Percentiles rank a stretch among this genome's conserved stretches.
Conservation (phyloP, 2,113 vertebrate genomes). For the Chloropsis hardwickii region DNA sequence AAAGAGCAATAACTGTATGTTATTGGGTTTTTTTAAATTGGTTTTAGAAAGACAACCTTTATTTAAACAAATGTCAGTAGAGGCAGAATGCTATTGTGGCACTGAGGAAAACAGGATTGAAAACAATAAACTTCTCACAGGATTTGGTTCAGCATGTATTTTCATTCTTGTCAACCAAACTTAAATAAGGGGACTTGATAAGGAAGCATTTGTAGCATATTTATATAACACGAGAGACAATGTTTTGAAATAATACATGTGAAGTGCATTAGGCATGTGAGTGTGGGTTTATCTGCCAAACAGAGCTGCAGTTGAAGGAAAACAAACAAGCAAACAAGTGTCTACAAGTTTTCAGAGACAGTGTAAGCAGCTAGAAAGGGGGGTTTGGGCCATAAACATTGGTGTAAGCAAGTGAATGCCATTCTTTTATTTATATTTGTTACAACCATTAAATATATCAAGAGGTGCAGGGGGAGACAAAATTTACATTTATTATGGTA, state of each 20-base stretch:
- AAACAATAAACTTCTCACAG: not conserved
- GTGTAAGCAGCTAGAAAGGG: not conserved
- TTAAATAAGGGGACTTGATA: not conserved
- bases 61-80: not conserved
- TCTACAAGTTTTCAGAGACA: not conserved
- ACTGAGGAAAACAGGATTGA: not conserved
- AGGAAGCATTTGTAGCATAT: not conserved
- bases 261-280: not conserved
- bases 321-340: not conserved
- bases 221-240: not conserved
- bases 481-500: not conserved
- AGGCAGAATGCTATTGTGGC: not conserved
- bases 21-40: fast-evolving
- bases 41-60: not conserved
- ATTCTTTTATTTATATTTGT: not conserved
- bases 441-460: not conserved
- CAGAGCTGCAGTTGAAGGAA: not conserved
- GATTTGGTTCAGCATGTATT: not conserved
- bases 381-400: not conserved
- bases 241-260: not conserved
- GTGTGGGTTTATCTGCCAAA: not conserved
- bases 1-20: not conserved
- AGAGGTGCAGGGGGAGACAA: not conserved
- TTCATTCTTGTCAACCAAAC: not conserved
- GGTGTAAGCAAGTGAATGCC: not conserved